Base-by-base conservation (phyloP, 2,113 vertebrate genomes). In the Microcebus tavaratra region DNA sequence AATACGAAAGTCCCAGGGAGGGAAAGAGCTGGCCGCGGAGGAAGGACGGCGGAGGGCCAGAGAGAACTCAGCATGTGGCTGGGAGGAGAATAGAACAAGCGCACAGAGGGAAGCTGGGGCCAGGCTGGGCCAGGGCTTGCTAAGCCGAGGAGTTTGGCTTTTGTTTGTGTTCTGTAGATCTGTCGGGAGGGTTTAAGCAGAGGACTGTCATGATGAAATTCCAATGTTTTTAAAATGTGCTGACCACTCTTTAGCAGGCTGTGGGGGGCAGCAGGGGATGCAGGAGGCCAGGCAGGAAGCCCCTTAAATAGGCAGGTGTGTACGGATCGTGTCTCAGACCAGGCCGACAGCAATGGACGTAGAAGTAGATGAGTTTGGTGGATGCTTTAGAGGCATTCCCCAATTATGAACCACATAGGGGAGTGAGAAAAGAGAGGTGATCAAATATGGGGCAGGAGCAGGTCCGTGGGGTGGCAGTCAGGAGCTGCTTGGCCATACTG, bases 381-480 rank as follows among this genome's bases (percentile, higher is more conserved):
- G 39, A 0, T 2, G 45, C 27, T 88, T 31, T 17, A 31, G 45
- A 80, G 81, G 50, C 59, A 31, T 12, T 12, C 25, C 59, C 59
- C 10, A 63, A 57, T 9, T 11, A 63, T 7, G 42, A 31, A 3
- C 20, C 4, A 6, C 57, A 39, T 0, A 4, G 12, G 23, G 20
- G 36, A 4, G 15, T 5, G 14, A 67, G 65, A 29, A 68, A 8
- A 48, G 20, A 39, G 20, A 73, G 39, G 42, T 0, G 13, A 17
- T 0, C 8, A 0, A 36, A 0, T 17, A 1, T 13, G 34, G 23
- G 3, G 18, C 27, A 27, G 59, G 27, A 6, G 34, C 7, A 6
- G 53, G 10, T 8, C 6, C 57, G 0, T 6, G 12, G 27, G 18
- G 5, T 6, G 31, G 61, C 36, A 23, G 12, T 2, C 2, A 3